Evolutionary conservation across 1,140 invertebrate species (phyloP).

Genomic region (Polypedilum pembai): DNA sequence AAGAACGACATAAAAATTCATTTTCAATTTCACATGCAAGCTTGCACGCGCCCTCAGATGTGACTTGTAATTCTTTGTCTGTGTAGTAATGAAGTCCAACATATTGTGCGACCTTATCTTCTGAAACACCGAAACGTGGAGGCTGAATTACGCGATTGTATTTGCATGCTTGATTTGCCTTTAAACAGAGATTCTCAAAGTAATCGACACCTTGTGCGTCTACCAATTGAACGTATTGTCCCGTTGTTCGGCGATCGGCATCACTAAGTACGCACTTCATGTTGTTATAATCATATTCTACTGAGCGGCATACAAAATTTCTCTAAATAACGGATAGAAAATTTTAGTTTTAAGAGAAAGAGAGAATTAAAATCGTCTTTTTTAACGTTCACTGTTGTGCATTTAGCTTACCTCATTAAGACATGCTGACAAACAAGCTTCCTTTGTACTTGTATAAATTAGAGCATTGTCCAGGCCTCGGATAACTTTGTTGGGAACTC

Average conservation of each 20-base stretch:
- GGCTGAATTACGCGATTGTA: slow-evolving; percentile 65
- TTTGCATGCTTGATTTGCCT: slow-evolving; percentile 76
- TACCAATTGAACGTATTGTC: slow-evolving; percentile 73
- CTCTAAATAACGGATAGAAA: slow-evolving; percentile 47
- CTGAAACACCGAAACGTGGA: slow-evolving; percentile 77
- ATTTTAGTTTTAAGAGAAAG: slow-evolving; percentile 32
- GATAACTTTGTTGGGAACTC: slow-evolving; percentile 86
- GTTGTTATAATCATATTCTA: slow-evolving; percentile 89
- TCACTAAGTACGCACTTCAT: slow-evolving; percentile 84
- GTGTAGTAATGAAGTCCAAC: slow-evolving; percentile 86
- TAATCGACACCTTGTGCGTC: slow-evolving; percentile 89
- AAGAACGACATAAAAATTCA: slow-evolving; percentile 87
- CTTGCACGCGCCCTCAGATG: slow-evolving; percentile 72
- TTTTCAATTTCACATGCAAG: slow-evolving; percentile 86
- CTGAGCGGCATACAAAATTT: slow-evolving; percentile 82
- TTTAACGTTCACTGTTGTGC: slow-evolving; percentile 17
- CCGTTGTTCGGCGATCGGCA: slow-evolving; percentile 75
- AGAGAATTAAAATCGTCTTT: background rate
- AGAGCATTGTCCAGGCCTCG: slow-evolving; percentile 81
- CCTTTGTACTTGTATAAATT: slow-evolving; percentile 88
- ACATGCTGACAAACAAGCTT: slow-evolving; percentile 85
- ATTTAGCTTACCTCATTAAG: slow-evolving; percentile 67
- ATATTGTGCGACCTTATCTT: slow-evolving; percentile 84
- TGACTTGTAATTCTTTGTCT: slow-evolving; percentile 84
- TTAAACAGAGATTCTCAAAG: slow-evolving; percentile 90